Base-by-base conservation (phyloP, 2,113 vertebrate genomes). In the Acinonyx jubatus region DNA sequence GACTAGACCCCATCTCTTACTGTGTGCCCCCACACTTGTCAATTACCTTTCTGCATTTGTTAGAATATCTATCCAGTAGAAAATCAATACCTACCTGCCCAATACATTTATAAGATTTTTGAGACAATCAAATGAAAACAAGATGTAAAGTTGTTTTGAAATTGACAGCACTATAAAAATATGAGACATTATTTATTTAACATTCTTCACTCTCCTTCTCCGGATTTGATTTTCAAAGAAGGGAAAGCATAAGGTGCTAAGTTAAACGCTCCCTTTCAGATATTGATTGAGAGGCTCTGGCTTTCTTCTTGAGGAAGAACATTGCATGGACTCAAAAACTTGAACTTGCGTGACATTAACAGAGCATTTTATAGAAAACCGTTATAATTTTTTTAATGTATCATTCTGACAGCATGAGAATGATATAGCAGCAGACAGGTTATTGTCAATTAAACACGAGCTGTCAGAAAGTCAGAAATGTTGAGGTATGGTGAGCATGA, bases 381-480 rank as follows among this genome's bases (percentile, higher is more conserved):
- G 65, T 85, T 90, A 18, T 36, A 74, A 68, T 91, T 81, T 92
- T 98, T 94, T 25, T 89, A 92, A 89, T 55, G 29, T 21, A 19
- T n/a, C 36, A 55, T 29, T 97, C 97, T 88, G 92, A 45, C 65
- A 93, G 86, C 31, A 2, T 94, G 74, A 94, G 91, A 98, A 68
- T 38, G 78, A 95, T 95, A 69, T 52, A n/a, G 23, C 68, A 96
- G 97, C 88, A 96, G 91, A 96, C 97, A 94, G 93, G 91, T 94
- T 98, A 97, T 89, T 98, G 96, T 98, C 98, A 98, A 94, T 99
- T 99, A 97, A 89, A 79, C 76, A 97, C 21, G 73, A 98, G 96
- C 98, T 98, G 98, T 99, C 98, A 99, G 87, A 74, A 98, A 98
- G 97, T 97, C 94, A 90, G 98, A 98, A 96, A 85, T 87, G 63